phyloP scores from a whole-genome alignment of 2,888 invertebrate species.

The Eulithis prunata region DNA sequence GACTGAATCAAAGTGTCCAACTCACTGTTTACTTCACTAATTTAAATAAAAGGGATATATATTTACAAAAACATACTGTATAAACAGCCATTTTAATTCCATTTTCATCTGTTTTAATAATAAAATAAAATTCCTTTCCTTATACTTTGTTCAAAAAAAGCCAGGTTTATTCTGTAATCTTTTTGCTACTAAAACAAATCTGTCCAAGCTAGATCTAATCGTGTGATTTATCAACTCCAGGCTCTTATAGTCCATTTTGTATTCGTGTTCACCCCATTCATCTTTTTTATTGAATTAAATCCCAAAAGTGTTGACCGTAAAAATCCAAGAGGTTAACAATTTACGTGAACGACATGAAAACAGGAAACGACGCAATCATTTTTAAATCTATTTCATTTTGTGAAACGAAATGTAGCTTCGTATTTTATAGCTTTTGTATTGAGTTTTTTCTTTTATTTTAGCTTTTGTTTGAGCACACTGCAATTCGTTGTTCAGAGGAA shows the following conservation, averaged over 20 bases:
- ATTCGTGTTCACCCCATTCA: constrained; percentile 57
- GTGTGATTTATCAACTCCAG: constrained; percentile 33
- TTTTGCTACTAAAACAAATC: constrained; percentile 16
- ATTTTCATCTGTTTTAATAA: too few relatives aligned
- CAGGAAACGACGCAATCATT: constrained; percentile 41
- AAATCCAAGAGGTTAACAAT: constrained; percentile 42
- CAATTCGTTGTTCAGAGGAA: background rate
- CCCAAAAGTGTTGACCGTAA: constrained; percentile 43
- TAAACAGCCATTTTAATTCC: too few relatives aligned
- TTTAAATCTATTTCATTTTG: constrained; percentile 41
- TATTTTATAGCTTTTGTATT: constrained; percentile 25
- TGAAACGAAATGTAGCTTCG: constrained; percentile 44
- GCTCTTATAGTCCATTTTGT: constrained; percentile 59
- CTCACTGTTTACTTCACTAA: constrained; percentile 52
- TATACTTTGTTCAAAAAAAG: constrained; percentile 6
- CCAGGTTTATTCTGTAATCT: constrained; percentile 3
- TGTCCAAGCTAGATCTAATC: constrained; percentile 25
- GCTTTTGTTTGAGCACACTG: constrained; percentile 11
- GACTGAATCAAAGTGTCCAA: constrained; percentile 59
- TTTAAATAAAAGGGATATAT: constrained; percentile 17
- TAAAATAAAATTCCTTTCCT: background rate
- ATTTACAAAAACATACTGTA: background rate
- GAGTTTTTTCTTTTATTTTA: constrained; percentile 21
- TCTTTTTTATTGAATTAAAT: constrained; percentile 50
- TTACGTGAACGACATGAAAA: constrained; percentile 42